These are phyloP conservation scores for Stichopus chloronotus DNA, from an alignment of 35 echinoderm and acorn worm species.

Conservation along the genomic window DNA sequence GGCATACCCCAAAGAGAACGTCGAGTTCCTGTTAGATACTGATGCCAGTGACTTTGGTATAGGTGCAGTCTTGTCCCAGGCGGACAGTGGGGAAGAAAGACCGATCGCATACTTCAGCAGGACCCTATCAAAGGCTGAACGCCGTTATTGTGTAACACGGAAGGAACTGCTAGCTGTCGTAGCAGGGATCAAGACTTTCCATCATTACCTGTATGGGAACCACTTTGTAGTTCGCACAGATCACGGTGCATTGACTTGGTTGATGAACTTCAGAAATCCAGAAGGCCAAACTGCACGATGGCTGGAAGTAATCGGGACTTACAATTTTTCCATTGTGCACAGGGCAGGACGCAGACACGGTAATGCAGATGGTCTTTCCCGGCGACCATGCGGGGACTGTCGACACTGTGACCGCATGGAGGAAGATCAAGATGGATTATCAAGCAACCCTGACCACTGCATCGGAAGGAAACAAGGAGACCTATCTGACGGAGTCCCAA, in stretches of 20 bases:
- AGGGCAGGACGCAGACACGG: neutral
- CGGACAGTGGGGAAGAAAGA: constrained; percentile 2
- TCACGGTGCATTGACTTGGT: constrained; percentile 57
- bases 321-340: constrained; percentile 19
- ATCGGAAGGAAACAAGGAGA: neutral
- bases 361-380: constrained; percentile 46
- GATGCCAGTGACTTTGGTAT: constrained; percentile 66
- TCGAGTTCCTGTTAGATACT: neutral
- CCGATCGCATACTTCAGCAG: constrained; percentile 9
- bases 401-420: neutral
- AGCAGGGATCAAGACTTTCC: neutral
- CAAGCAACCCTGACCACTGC: neutral
- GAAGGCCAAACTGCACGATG: constrained; percentile 35
- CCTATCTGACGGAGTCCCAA: neutral
- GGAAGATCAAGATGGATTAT: neutral
- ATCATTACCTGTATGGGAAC: constrained; percentile 56
- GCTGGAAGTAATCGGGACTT: neutral
- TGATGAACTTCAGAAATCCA: constrained; percentile 61
- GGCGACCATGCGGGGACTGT: constrained; percentile 29
- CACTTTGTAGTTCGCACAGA: constrained; percentile 56
- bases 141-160: neutral
- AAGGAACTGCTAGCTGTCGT: neutral
- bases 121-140: constrained; percentile 8
- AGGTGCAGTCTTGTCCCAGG: constrained; percentile 32
- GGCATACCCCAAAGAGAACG: no score